Base-by-base conservation (phyloP, 1,140 invertebrate species). In the Zaprionus kolodkinae region DNA sequence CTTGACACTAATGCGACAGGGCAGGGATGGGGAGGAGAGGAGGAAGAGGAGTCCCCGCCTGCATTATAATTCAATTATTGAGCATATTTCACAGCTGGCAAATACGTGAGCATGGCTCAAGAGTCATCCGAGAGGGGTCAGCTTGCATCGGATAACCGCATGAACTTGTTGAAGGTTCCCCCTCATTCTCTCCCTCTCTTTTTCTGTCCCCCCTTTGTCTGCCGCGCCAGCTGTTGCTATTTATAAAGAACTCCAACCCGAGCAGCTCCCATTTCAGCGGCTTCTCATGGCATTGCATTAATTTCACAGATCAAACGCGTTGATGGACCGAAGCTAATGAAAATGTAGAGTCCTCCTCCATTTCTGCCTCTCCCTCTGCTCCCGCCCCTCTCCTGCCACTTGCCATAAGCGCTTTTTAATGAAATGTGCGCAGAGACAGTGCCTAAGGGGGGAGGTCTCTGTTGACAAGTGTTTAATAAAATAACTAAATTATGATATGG, bases 31-130 rank as follows among this genome's bases (percentile, higher is more conserved):
- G 21, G 21, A 2, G 21, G 21, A 21, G 21, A 1, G 21, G 21
- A 2, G 21, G 21, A 2, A 21, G n/a, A n/a, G n/a, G n/a, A n/a
- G n/a, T 17, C 62, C 52, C 25, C 45, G 33, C 48, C 68, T 75
- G 85, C 85, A 88, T 88, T 88, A 88, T 84, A 84, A 88, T 88
- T 88, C 85, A 88, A 88, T 88, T 88, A 88, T 55, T 59, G 52
- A 72, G 59, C 57, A 88, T 68, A 83, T 78, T 84, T 84, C 71
- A 48, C 62, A 74, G 67, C 83, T 89, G 85, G 63, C 77, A 43
- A 70, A 50, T 48, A 88, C 84, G 80, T 87, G 83, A 83, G 72
- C 67, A 56, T 35, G 72, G 59, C 62, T 79, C 72, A 69, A 74
- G 75, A 77, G 66, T 77, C 79, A 59, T 59, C 45, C 38, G 67